Evolutionary conservation across 2,888 invertebrate genomes (phyloP), one percentile per base, ranked within the genome.

Genomic region (Ochlodes sylvanus): DNA sequence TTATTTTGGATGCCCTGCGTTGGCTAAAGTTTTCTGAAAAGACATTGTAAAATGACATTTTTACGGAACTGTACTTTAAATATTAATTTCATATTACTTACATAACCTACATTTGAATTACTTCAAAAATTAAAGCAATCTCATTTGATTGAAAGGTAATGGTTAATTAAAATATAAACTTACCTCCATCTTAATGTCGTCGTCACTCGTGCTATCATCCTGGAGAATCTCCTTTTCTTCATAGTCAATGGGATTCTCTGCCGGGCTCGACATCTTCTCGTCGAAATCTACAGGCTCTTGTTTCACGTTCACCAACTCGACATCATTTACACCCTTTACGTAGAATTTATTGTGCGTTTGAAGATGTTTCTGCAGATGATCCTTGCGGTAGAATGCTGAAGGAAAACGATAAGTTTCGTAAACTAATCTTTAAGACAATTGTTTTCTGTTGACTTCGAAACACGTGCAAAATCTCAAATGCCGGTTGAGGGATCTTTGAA

Each of bases 361-460:
- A 1, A 96, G 94, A 79, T 97, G 97, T 80, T 97, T 97, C 77
- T 96, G 93, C 34, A 97, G 88, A 79, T 97, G 97, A 81, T 97
- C 97, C 79, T 97, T 97, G 41, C 97, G 94, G 81, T 96, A 96
- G 81, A 96, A 96, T 0, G 95, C 96, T 93, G 83, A 10, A 34
- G 34, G 80, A 75, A 7, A 47, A 61, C 21, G 32, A n/a, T 19
- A 27, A 17, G 15, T 19, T 10, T 7, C 9, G 10, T 4, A 15
- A 50, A 17, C 9, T 6, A 1, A 17, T 17, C 17, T 27, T 27
- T 27, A 27, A 3, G 38, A 38, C 10, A 38, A 38, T 12, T 38
- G 10, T 12, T 38, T 38, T 38, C 12, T 38, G 38, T 38, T 9
- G 12, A 12, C 38, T 38, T 38, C 3, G 38, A 38, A 38, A 7